Evolutionary conservation across 1,140 invertebrate genomes (phyloP), one percentile per base, ranked within the genome.

Genomic region (Drosophila nigrodunni): DNA sequence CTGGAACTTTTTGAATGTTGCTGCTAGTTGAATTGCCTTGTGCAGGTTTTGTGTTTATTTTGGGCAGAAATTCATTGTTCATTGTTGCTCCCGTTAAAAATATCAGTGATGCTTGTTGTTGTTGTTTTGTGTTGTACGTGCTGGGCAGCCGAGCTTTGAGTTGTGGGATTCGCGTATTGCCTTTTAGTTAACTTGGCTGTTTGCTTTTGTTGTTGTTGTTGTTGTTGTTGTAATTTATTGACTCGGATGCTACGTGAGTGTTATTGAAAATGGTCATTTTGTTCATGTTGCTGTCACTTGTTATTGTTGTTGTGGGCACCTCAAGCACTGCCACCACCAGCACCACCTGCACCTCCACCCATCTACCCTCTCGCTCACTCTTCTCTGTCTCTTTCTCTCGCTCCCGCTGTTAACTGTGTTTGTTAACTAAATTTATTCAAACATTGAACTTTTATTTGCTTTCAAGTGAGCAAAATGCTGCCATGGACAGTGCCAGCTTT

Each of bases 231-330:
- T 88, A 88, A 88, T 88, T 88, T 88, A 88, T 82, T 52, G 77
- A 82, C 83, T 88, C 83, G 83, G 83, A 88, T 88, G 83, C 83
- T 88, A 88, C 83, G 83, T 88, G 83, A 88, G 83, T 79, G 83
- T 88, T 88, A 88, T 88, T 88, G 83, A 88, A 88, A 88, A 88
- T 88, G 80, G 83, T 88, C 80, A 88, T 88, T 87, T 79, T 50
- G 73, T 73, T 72, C 60, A 77, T 79, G 68, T 59, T 64, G 18
- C 60, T 61, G 67, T 68, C 61, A 64, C 58, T 55, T 68, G 66
- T 50, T 58, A 57, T 25, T 37, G 50, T 25, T 52, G 37, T 61
- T 62, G 50, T 57, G 39, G 49, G 75, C 68, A 79, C 80, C 82
- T 85, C 39, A 41, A 72, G 41, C 52, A 30, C 34, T 15, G 15